These are phyloP conservation scores for Drosophila aldrichi DNA, from an alignment of 2,888 invertebrate genomes.

Conservation along the genomic window DNA sequence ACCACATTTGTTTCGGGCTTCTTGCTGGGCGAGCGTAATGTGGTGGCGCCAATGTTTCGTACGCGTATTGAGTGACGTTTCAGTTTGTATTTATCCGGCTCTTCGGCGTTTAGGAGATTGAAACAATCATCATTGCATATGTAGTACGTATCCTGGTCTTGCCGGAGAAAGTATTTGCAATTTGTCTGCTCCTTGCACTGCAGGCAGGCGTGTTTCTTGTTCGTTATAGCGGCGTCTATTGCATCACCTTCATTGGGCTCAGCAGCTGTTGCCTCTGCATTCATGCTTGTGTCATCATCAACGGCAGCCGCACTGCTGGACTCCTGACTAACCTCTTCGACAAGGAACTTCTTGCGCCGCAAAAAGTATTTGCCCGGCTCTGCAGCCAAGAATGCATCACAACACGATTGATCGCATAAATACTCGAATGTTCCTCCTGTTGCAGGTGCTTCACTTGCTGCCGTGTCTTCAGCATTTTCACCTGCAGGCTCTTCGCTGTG, in stretches of 20 bases:
- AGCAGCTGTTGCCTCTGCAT: conserved; percentile 10
- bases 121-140: conserved; percentile 88
- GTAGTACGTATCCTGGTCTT: conserved; percentile 86
- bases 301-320: background rate
- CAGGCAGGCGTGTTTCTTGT: conserved; percentile 84
- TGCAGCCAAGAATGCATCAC: conserved; percentile 86
- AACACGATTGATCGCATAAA: conserved; percentile 86
- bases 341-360: conserved; percentile 86
- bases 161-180: conserved; percentile 86
- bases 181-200: conserved; percentile 86
- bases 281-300: conserved; percentile 23
- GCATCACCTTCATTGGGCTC: conserved; percentile 9
- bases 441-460: conserved; percentile 3
- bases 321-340: conserved; percentile 84
- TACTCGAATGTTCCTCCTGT: conserved; percentile 83
- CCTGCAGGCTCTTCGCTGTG: conserved; percentile 83
- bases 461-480: conserved; percentile 25
- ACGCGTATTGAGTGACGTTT: conserved; percentile 84
- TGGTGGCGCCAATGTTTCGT: conserved; percentile 83
- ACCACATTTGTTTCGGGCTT: conserved; percentile 86
- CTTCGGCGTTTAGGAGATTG: conserved; percentile 85
- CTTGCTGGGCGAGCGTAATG: conserved; percentile 70
- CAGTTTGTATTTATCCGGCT: conserved; percentile 85
- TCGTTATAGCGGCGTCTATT: conserved; percentile 7
- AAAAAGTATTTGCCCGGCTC: conserved; percentile 87